These are phyloP conservation scores for Spheniscus mendiculus DNA, from an alignment of 2,113 vertebrate genomes.

Conservation along the genomic window DNA sequence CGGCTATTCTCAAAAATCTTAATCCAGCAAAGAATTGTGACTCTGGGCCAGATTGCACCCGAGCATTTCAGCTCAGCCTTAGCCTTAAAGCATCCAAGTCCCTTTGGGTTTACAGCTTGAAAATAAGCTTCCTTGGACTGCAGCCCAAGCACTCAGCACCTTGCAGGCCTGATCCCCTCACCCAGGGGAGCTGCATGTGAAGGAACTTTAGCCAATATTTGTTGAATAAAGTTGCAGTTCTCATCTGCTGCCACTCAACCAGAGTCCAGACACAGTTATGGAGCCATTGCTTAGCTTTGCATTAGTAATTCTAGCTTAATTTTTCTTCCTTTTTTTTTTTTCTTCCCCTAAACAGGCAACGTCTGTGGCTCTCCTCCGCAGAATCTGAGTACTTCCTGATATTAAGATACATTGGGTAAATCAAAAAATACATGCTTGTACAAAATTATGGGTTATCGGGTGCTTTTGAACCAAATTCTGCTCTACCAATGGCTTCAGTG, in stretches of 20 bases:
- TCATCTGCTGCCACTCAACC: neutral
- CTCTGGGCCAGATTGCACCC: neutral
- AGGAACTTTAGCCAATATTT: neutral
- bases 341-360: neutral
- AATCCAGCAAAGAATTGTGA: neutral
- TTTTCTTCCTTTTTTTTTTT: neutral
- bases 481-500: constrained; percentile 16
- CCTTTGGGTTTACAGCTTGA: neutral
- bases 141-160: neutral
- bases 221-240: neutral
- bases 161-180: neutral
- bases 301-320: neutral
- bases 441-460: neutral
- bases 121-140: neutral
- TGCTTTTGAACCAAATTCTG: neutral
- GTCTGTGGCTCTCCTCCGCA: neutral
- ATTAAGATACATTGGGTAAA: neutral
- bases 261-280: neutral
- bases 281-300: neutral
- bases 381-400: neutral
- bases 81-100: neutral
- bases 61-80: neutral
- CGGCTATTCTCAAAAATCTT: neutral
- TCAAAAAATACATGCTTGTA: neutral
- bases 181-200: neutral